phyloP scores from a whole-genome alignment of 2,888 invertebrate species.

The Prostheceraeus crozeri region DNA sequence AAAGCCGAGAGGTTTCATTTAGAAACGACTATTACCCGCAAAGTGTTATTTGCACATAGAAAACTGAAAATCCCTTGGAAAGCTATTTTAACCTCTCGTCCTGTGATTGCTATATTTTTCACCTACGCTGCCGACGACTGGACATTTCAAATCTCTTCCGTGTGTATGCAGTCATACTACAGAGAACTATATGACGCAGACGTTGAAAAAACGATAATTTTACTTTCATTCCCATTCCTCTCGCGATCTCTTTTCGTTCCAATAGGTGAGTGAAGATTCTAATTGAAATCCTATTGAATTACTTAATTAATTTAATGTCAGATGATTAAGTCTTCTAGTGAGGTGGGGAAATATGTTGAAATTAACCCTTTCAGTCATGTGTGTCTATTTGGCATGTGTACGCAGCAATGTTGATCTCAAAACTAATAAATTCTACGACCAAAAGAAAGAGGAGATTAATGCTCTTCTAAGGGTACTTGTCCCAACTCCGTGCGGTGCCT shows the following conservation, averaged over 20 bases:
- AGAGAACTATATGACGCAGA: constrained; percentile 36
- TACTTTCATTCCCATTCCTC: constrained; percentile 37
- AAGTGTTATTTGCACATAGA: constrained; percentile 29
- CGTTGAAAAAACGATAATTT: constrained; percentile 36
- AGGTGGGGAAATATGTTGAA: too few relatives aligned
- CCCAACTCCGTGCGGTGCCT: too few relatives aligned
- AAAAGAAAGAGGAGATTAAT: too few relatives aligned
- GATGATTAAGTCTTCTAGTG: too few relatives aligned
- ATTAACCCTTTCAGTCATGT: too few relatives aligned
- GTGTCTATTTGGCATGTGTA: too few relatives aligned
- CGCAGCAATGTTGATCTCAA: too few relatives aligned
- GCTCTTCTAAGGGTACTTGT: too few relatives aligned
- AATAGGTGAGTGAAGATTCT: constrained; percentile 37
- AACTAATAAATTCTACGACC: too few relatives aligned
- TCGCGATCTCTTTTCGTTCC: constrained; percentile 38
- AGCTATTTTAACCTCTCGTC: constrained; percentile 36
- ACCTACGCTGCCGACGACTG: constrained; percentile 39
- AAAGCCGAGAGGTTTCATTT: constrained; percentile 36
- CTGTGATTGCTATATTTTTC: constrained; percentile 38
- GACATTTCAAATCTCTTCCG: constrained; percentile 39
- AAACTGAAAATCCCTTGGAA: constrained; percentile 36
- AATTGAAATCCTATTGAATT: too few relatives aligned
- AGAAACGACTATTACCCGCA: constrained; percentile 34
- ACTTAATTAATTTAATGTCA: too few relatives aligned
- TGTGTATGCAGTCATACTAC: constrained; percentile 39